Evolutionary conservation across 2,797 vertebrate genomes (phyloP).

Genomic region (Distichodus sexfasciatus): DNA sequence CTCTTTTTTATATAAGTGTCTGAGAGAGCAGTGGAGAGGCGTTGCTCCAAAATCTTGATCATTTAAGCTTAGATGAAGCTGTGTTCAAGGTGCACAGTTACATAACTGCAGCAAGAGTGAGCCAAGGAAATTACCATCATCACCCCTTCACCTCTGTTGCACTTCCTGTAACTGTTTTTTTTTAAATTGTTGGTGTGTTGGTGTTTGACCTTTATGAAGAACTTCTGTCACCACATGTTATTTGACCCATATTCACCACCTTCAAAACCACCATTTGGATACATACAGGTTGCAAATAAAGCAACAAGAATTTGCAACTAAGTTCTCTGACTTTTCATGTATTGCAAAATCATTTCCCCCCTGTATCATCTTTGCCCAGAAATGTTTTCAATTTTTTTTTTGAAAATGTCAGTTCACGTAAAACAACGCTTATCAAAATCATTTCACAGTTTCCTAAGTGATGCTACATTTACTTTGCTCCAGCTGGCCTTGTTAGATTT

Average conservation of each 20-base stretch:
- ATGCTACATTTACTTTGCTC: not conserved
- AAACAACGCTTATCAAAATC: not conserved
- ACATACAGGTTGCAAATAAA: no score
- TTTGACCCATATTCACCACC: no score
- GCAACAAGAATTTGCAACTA: no score
- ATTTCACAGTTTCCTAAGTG: not conserved
- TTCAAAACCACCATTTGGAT: no score
- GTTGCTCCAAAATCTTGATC: constrained; percentile 53
- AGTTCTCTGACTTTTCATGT: no score
- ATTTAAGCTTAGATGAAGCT: constrained; percentile 42
- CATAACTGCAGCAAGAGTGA: constrained; percentile 57
- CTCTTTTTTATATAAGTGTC: constrained; percentile 35
- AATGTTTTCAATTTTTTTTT: no score
- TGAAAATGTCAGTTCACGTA: not conserved
- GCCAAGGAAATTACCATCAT: constrained; percentile 27
- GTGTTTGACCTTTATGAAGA: no score
- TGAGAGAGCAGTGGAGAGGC: constrained; percentile 36
- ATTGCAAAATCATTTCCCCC: no score
- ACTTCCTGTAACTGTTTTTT: no score
- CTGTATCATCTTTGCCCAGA: not conserved
- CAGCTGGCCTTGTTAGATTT: not conserved
- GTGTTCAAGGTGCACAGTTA: constrained; percentile 53
- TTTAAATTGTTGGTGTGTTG: no score
- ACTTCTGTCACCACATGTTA: no score
- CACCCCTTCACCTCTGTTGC: constrained; percentile 34